Base-by-base conservation (phyloP, 2,113 vertebrate species). In the Rhinoptilus africanus region DNA sequence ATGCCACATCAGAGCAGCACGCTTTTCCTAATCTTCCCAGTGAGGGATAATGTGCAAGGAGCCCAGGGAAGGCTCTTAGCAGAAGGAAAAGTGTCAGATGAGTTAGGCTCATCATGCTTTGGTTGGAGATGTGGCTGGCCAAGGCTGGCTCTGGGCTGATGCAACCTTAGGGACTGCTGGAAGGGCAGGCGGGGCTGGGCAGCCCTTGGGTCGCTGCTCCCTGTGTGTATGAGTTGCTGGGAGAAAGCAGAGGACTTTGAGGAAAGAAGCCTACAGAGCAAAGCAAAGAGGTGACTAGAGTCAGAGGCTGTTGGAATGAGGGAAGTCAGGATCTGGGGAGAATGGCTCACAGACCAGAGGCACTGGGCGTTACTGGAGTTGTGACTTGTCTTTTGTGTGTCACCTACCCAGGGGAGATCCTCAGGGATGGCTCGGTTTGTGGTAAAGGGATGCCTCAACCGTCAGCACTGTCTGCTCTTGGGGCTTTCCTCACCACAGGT, bases 281-380 rank as follows among this genome's bases (percentile, higher is more conserved):
- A 47, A 62, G 34, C 10, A 14, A 43, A 37, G 16, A 60, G 37
- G 27, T 45, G 6, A 47, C 64, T 37, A 23, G 62, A 54, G 28
- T 9, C 47, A 53, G 32, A 39, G 19, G 26, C 22, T 71, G 27
- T 18, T 66, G 59, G 12, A n/a, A n/a, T 24, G 30, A 28, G 41
- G 66, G 43, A 12, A 32, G 10, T 23, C 5, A 13, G 41, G 57
- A 48, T 30, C 27, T 30, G 23, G 8, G 45, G 28, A 76, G 47
- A 37, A 81, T 0, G 1, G 20, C 24, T 10, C 1, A 4, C 19
- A 34, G 43, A 34, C 47, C 21, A 11, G 30, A 34, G 47, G 19
- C 28, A 9, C 37, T n/a, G 66, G 15, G 21, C 10, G 10, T 21
- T 43, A 9, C 0, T 54, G 47, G 28, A 76, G 34, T 27, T 39